These are phyloP conservation scores for Distichodus sexfasciatus DNA, from an alignment of 2,797 vertebrate genomes.

Conservation along the genomic window DNA sequence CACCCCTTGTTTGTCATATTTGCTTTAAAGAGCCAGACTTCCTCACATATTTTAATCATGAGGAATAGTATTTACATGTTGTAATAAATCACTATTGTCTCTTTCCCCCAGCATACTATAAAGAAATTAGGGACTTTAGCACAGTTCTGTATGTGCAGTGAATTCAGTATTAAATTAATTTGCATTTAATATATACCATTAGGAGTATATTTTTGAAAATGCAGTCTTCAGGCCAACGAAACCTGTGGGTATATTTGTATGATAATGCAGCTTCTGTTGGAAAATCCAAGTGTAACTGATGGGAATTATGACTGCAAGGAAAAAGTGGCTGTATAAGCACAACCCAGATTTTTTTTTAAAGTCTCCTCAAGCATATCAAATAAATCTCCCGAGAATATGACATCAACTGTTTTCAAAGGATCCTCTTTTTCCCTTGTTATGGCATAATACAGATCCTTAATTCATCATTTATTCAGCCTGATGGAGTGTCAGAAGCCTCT, in stretches of 20 bases:
- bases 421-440: not conserved
- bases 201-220: no score
- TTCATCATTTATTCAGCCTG: slow-evolving; percentile 5
- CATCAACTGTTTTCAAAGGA: not conserved
- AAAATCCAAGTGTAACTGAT: not conserved
- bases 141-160: no score
- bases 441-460: not conserved
- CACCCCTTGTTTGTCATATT: no score
- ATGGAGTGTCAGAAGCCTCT: not conserved
- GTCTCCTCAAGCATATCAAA: not conserved
- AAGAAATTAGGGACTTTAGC: no score
- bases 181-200: no score
- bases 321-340: not conserved
- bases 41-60: no score
- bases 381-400: not conserved
- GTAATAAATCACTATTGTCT: no score
- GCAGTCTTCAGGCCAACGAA: no score
- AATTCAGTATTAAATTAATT: no score
- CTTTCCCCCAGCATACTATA: no score
- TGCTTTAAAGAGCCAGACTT: no score
- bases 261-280: not conserved
- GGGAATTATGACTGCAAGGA: not conserved
- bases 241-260: not conserved
- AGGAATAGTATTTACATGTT: no score
- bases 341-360: not conserved